Percentiles rank a stretch among this genome's conserved stretches.
These are phyloP conservation scores for Erythrolamprus reginae DNA, from an alignment of 2,113 vertebrate genomes.

Conservation along the genomic window DNA sequence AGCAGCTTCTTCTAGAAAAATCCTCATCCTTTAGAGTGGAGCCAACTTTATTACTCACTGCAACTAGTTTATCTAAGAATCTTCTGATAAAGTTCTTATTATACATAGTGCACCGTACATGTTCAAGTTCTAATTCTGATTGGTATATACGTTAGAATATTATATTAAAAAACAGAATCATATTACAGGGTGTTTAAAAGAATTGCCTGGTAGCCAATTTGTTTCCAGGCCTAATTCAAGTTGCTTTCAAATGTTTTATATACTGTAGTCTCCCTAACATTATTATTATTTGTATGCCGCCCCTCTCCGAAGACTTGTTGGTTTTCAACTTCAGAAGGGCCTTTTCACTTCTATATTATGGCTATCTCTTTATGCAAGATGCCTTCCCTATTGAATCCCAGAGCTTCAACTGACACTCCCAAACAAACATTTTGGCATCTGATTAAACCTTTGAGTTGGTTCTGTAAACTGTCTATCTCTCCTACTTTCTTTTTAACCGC, in stretches of 20 bases:
- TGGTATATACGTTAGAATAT: neutral
- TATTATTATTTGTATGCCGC: too few species aligned
- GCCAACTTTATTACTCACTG: neutral
- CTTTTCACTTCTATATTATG: neutral
- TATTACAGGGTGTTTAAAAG: neutral
- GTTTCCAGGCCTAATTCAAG: neutral
- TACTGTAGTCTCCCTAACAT: neutral
- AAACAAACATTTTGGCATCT: neutral
- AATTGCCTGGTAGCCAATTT: neutral
- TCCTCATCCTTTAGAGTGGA: neutral
- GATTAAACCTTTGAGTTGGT: neutral
- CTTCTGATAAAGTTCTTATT: neutral
- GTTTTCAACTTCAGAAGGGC: neutral
- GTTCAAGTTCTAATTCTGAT: neutral
- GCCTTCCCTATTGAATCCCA: neutral
- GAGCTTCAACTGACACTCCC: neutral
- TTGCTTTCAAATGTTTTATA: neutral
- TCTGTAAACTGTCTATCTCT: neutral
- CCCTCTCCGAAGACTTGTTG: too few species aligned
- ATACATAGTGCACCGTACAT: neutral
- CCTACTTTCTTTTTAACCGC: neutral
- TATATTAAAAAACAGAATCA: neutral
- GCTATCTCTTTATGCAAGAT: neutral
- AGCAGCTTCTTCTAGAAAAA: neutral
- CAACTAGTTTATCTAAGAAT: neutral